phyloP scores from a whole-genome alignment of 1,140 invertebrate species.

The Lepidurus apus region DNA sequence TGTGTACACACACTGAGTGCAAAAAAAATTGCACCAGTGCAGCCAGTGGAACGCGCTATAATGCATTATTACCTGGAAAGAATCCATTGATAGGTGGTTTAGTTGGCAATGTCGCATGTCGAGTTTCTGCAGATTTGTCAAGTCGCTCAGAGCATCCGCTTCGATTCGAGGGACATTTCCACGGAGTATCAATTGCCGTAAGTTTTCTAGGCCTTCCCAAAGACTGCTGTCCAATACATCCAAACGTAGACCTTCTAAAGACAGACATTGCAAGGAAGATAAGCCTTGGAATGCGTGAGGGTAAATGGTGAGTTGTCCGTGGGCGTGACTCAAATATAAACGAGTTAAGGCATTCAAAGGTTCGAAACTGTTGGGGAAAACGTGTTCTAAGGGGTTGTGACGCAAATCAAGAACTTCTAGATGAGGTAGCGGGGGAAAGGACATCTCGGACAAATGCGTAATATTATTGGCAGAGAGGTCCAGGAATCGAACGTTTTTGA shows the following conservation, averaged over 20 bases:
- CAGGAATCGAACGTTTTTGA: constrained; percentile 57
- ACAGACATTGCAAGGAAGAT: constrained; percentile 49
- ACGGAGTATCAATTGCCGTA: constrained; percentile 51
- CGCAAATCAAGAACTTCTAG: constrained; percentile 55
- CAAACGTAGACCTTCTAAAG: constrained; percentile 54
- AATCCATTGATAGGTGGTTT: constrained; percentile 59
- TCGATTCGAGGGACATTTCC: constrained; percentile 56
- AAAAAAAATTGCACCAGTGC: no score
- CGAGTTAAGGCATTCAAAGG: constrained; percentile 60
- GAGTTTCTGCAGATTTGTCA: constrained; percentile 53
- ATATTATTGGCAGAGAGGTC: constrained; percentile 61
- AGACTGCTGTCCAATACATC: constrained; percentile 54
- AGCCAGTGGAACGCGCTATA: no score
- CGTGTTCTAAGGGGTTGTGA: constrained; percentile 58
- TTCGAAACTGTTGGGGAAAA: constrained; percentile 65
- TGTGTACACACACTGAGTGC: no score
- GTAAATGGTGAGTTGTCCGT: constrained; percentile 49
- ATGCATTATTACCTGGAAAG: constrained; percentile 53
- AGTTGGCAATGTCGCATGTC: constrained; percentile 58
- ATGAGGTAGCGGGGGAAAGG: constrained; percentile 62
- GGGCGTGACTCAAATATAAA: constrained; percentile 55
- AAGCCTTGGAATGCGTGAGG: constrained; percentile 59
- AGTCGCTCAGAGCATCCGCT: constrained; percentile 60
- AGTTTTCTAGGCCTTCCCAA: constrained; percentile 53
- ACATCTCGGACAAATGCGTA: constrained; percentile 60